phyloP scores from a whole-genome alignment of 2,888 invertebrate species.

The Phalera bucephala region DNA sequence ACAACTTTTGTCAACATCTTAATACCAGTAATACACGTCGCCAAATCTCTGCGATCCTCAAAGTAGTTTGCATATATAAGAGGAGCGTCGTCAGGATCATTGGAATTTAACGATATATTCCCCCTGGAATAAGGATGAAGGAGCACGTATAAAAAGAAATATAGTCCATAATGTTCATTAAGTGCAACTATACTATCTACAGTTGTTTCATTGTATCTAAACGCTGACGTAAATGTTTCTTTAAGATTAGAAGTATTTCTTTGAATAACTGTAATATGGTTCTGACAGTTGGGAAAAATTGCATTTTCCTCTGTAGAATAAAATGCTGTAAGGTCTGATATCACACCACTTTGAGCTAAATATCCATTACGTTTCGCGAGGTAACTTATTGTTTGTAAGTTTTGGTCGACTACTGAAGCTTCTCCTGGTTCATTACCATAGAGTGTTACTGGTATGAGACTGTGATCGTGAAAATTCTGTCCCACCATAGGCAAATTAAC shows the following conservation, averaged over 20 bases:
- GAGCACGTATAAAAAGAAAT: slow-evolving; percentile 12
- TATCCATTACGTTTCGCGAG: slow-evolving; percentile 9
- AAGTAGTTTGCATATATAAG: slow-evolving; percentile 20
- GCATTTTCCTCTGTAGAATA: slow-evolving; percentile 9
- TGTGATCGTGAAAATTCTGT: slow-evolving; percentile 65
- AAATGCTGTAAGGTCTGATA: slow-evolving; percentile 19
- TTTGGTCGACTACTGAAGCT: slow-evolving; percentile 1
- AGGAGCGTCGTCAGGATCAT: slow-evolving; percentile 15
- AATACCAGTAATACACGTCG: slow-evolving; percentile 13
- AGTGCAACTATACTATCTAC: slow-evolving; percentile 9
- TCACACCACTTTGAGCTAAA: slow-evolving; percentile 7
- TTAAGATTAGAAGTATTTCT: slow-evolving; percentile 10
- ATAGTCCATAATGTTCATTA: slow-evolving; percentile 14
- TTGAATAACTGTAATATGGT: slow-evolving; percentile 8
- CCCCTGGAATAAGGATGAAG: slow-evolving; percentile 25
- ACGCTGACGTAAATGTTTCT: slow-evolving; percentile 5
- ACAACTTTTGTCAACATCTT: slow-evolving; percentile 15
- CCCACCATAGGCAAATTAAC: slow-evolving; percentile 58
- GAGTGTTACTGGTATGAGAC: slow-evolving; percentile 9
- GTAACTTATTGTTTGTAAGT: slow-evolving; percentile 11
- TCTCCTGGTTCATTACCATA: slow-evolving; percentile 8
- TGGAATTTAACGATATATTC: slow-evolving; percentile 18
- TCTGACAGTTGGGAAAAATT: slow-evolving; percentile 17
- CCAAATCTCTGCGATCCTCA: slow-evolving; percentile 13
- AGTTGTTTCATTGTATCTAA: slow-evolving; percentile 11